phyloP scores from a whole-genome alignment of 2,797 vertebrate genomes.

The Sus cebifrons region DNA sequence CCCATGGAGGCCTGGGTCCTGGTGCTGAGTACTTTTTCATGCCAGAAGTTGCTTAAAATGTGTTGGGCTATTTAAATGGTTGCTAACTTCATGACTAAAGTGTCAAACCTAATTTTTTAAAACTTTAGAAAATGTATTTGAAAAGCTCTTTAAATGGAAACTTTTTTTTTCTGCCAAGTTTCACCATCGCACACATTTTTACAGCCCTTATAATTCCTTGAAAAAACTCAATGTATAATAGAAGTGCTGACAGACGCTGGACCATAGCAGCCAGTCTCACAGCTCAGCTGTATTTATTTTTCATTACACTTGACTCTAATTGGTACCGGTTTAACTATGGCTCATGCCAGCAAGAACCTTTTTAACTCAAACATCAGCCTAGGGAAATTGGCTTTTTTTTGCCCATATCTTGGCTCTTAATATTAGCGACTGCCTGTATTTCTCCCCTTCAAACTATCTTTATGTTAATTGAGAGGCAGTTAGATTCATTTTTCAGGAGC shows the following conservation, averaged over 20 bases:
- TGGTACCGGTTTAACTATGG: constrained; percentile 87
- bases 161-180: constrained; percentile 89
- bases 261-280: constrained; percentile 87
- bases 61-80: constrained; percentile 84
- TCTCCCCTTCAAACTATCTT: constrained; percentile 80
- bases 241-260: constrained; percentile 91
- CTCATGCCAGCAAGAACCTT: constrained; percentile 87
- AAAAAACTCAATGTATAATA: constrained; percentile 90
- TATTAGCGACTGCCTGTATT: constrained; percentile 75
- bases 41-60: constrained; percentile 81
- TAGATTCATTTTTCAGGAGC: constrained; percentile 29
- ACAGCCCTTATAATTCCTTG: constrained; percentile 90
- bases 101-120: constrained; percentile 81
- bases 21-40: constrained; percentile 72
- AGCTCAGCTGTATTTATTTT: constrained; percentile 92
- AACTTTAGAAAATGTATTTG: constrained; percentile 79
- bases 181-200: constrained; percentile 90
- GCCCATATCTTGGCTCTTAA: constrained; percentile 48
- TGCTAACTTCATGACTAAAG: constrained; percentile 85
- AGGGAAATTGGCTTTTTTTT: constrained; percentile 80
- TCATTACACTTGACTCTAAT: constrained; percentile 91
- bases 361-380: constrained; percentile 87
- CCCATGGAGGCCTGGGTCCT: not conserved
- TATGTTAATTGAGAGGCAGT: constrained; percentile 66
- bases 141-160: constrained; percentile 85